phyloP scores from a whole-genome alignment of 2,888 invertebrate species.

The Cantharis rufa region DNA sequence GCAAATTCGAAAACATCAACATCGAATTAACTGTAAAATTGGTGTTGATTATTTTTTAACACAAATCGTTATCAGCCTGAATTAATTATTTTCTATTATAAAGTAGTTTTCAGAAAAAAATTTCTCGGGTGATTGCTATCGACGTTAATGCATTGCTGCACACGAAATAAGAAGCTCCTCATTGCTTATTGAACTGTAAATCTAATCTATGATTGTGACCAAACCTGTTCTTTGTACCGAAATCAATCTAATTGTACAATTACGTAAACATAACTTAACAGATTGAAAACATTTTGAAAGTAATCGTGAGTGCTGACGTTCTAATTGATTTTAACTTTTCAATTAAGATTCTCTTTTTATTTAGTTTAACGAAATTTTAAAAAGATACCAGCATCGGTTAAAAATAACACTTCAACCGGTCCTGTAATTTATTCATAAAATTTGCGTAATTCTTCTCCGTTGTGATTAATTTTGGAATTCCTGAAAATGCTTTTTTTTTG shows the following conservation, averaged over 20 bases:
- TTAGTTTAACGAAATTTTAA: too few relatives aligned
- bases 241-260: neutral
- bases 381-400: too few relatives aligned
- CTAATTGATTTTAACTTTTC: neutral
- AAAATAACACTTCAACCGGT: neutral
- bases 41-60: neutral
- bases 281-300: neutral
- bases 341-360: neutral
- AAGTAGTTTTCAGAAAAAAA: neutral
- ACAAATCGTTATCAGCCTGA: neutral
- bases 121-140: constrained; percentile 1
- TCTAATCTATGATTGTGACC: constrained; percentile 1
- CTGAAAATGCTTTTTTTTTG: neutral
- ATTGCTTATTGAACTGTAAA: constrained; percentile 1
- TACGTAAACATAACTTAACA: neutral
- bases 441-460: neutral
- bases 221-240: neutral
- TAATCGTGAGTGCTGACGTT: neutral
- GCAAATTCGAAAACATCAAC: neutral
- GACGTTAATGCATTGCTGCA: constrained; percentile 13
- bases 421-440: neutral
- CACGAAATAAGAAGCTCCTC: constrained; percentile 3
- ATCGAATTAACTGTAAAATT: neutral
- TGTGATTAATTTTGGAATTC: neutral
- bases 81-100: neutral